Evolutionary conservation across 2,888 invertebrate species (phyloP), one percentile per base, ranked within the genome.

Genomic region (Eristalis tenax): DNA sequence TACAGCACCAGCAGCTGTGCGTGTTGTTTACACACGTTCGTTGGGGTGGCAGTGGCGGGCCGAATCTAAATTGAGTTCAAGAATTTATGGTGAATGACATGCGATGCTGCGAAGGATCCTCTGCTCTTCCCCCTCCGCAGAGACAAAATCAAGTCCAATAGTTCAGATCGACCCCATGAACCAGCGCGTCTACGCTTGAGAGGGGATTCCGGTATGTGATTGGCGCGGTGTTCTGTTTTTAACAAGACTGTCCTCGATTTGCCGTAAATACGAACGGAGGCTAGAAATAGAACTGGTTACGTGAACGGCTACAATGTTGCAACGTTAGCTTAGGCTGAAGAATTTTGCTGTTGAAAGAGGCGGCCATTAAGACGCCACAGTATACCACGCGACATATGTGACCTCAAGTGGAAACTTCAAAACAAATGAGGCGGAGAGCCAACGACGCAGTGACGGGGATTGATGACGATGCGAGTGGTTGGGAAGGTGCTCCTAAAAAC

Each of bases 1-100:
- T 79, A 73, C 80, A 69, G 56, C 65, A 81, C 28, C 40, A 75
- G 11, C 71, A 80, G 66, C 79, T 75, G 80, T 38, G 43, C 26
- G 35, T 4, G 59, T 75, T 83, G 75, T 75, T 83, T 83, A 83
- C 64, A 61, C 64, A 61, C 61, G 59, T 1, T 13, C 23, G 59
- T 11, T 15, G 69, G 68, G 82, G 40, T 32, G 57, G 15, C 8
- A 18, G 8, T 50, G 50, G 50, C 50, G 50, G 50, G 50, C 6
- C 50, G 50, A n/a, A 18, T 50, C 68, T 57, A 77, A 69, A 85
- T 85, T 81, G 64, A 73, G 85, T 81, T 64, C 66, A 77, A 73
- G 81, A 85, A 85, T 85, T 77, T 77, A 69, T 77, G 73, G 50
- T 68, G 77, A 76, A 80, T 76, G 80, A 80, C 80, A 85, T 63